Evolutionary conservation across 2,797 vertebrate genomes (phyloP).

Genomic region (Odontamblyopus rebecca): DNA sequence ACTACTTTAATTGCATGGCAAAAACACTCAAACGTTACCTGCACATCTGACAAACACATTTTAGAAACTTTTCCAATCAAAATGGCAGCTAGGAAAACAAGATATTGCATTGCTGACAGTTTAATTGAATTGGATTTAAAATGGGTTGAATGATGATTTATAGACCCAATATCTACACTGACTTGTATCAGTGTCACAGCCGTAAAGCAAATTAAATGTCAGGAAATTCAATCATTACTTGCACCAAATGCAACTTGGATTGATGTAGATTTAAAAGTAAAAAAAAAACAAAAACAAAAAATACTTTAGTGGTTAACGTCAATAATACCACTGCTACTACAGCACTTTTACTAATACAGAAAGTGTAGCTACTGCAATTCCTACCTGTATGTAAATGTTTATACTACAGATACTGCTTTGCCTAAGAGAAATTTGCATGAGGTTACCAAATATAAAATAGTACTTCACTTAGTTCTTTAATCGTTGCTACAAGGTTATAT

Average conservation of each 20-base stretch:
- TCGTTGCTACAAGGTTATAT: too few relatives aligned
- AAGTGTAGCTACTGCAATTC: background rate
- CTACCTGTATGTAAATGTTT: background rate
- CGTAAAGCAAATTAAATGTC: background rate
- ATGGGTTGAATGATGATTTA: constrained; percentile 3
- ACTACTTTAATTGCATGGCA: background rate
- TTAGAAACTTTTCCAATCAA: constrained; percentile 21
- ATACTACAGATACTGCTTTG: background rate
- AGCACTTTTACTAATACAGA: background rate
- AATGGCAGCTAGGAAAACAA: constrained; percentile 41
- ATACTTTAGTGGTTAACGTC: background rate
- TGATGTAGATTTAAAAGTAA: background rate
- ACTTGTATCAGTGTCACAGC: background rate
- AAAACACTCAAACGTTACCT: background rate
- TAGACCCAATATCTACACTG: background rate
- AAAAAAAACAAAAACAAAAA: background rate
- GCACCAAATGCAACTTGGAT: background rate
- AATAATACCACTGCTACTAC: background rate
- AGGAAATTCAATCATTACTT: background rate
- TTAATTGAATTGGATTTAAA: background rate
- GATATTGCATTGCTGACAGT: constrained; percentile 24
- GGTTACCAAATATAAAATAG: background rate
- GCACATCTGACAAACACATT: background rate
- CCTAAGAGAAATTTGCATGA: background rate
- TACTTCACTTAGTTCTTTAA: too few relatives aligned